Evolutionary conservation across 2,797 vertebrate genomes (phyloP).

Genomic region (Eulemur coronatus): DNA sequence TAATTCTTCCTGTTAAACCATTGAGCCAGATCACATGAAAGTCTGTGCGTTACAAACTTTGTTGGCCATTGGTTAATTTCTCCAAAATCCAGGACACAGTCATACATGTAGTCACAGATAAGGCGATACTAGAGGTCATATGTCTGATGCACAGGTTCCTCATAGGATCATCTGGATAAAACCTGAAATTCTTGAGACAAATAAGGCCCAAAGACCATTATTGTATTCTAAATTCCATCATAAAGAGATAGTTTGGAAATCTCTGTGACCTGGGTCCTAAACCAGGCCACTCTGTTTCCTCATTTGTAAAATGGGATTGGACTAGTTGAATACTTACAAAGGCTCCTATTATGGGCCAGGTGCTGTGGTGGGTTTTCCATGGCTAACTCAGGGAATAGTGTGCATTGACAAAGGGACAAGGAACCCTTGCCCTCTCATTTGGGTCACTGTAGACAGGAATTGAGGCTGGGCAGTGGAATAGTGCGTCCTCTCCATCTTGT

Average conservation of each 20-base stretch:
- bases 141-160: not conserved
- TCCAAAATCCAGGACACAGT: not conserved
- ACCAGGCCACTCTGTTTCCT: not conserved
- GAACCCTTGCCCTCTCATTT: not conserved
- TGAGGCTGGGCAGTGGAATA: not conserved
- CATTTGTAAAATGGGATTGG: not conserved
- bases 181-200: not conserved
- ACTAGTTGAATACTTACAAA: not conserved
- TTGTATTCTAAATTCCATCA: not conserved
- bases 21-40: not conserved
- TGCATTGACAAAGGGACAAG: not conserved
- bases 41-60: not conserved
- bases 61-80: not conserved
- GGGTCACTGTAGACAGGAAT: not conserved
- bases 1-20: not conserved
- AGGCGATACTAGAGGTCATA: not conserved
- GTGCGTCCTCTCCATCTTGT: not conserved
- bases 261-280: not conserved
- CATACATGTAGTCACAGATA: not conserved
- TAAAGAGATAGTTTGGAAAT: not conserved
- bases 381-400: not conserved
- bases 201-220: not conserved
- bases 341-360: not conserved
- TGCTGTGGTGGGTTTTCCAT: not conserved
- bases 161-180: not conserved